phyloP scores from a whole-genome alignment of 2,888 invertebrate genomes.

The Cepaea hortensis region DNA sequence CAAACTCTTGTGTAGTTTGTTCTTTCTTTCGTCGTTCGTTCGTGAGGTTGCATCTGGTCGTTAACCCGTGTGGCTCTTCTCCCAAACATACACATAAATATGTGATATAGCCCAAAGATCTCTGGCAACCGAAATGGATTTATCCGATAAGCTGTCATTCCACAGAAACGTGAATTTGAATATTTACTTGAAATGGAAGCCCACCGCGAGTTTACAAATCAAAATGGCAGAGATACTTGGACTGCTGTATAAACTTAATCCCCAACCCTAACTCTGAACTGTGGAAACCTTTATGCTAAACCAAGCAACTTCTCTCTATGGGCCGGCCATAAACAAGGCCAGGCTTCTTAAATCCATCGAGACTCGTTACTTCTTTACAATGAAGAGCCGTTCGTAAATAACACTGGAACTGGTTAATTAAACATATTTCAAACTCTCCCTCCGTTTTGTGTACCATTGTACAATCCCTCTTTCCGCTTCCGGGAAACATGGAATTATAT shows the following conservation, averaged over 20 bases:
- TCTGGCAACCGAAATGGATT: neutral
- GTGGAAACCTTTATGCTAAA: conserved; percentile 28
- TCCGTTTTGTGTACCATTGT: conserved; percentile 32
- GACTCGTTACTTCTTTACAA: conserved; percentile 22
- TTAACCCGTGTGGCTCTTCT: no score
- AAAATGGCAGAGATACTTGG: neutral
- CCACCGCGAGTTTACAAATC: neutral
- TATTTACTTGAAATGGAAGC: neutral
- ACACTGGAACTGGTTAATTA: conserved; percentile 37
- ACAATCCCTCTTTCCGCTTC: conserved; percentile 1
- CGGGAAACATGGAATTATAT: conserved; percentile 40
- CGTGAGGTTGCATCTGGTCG: no score
- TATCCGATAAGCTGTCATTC: neutral
- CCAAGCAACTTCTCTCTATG: neutral
- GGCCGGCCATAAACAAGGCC: neutral
- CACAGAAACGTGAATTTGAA: neutral
- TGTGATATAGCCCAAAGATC: neutral
- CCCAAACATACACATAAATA: no score
- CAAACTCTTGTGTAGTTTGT: no score
- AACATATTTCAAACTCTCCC: conserved; percentile 39
- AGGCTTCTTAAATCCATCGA: conserved; percentile 2
- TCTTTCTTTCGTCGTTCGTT: no score
- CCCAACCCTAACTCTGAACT: neutral
- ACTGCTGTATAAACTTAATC: conserved; percentile 12
- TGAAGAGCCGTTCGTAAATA: conserved; percentile 37